Evolutionary conservation across 2,888 invertebrate genomes (phyloP).

Genomic region (Mythimna pallens): DNA sequence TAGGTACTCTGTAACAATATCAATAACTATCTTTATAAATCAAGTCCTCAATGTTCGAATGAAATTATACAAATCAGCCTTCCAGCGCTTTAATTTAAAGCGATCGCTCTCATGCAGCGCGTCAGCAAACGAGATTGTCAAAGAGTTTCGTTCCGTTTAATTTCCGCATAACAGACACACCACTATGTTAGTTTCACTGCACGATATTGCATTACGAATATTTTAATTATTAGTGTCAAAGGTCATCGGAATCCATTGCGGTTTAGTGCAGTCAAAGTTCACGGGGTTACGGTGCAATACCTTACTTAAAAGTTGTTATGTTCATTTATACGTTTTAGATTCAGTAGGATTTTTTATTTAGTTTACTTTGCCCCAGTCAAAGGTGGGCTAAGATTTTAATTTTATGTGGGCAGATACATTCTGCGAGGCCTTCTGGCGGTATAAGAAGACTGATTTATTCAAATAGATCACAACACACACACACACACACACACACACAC

Average conservation of each 20-base stretch:
- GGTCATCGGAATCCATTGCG: conserved; percentile 30
- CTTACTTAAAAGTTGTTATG: not conserved
- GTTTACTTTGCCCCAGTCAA: too few relatives aligned
- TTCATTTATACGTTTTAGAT: not conserved
- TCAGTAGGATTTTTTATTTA: too few relatives aligned
- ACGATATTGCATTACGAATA: conserved; percentile 36
- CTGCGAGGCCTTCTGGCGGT: too few relatives aligned
- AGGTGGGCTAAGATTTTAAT: too few relatives aligned
- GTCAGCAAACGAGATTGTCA: conserved; percentile 27
- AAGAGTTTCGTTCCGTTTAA: conserved; percentile 34
- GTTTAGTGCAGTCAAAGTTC: conserved; percentile 26
- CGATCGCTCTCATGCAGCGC: conserved; percentile 10
- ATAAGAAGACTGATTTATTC: too few relatives aligned
- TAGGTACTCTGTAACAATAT: not conserved
- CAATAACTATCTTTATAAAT: not conserved
- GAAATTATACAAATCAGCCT: conserved; percentile 22
- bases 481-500: too few relatives aligned
- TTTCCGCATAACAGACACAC: conserved; percentile 34
- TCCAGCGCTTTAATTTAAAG: conserved; percentile 27
- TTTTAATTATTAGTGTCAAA: conserved; percentile 42
- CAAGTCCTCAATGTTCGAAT: not conserved
- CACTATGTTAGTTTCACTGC: conserved; percentile 28
- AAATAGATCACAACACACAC: too few relatives aligned
- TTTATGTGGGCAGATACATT: too few relatives aligned
- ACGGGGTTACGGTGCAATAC: conserved; percentile 20